phyloP scores from a whole-genome alignment of 2,797 vertebrate genomes.

The Otolemur crassicaudatus region DNA sequence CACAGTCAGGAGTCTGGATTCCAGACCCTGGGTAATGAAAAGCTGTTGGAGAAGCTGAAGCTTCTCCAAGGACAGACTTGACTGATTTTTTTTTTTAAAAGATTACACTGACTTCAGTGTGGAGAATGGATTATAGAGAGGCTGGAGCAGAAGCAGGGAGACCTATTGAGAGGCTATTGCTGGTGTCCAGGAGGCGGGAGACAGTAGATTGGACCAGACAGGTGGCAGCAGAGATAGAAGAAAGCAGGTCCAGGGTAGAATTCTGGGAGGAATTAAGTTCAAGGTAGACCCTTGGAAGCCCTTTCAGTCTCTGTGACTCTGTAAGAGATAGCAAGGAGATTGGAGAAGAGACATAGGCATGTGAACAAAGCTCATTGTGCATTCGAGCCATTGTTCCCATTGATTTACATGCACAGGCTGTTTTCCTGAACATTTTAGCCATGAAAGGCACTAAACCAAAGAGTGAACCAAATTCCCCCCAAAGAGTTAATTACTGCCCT shows the following conservation, averaged over 20 bases:
- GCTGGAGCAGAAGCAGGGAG: background rate
- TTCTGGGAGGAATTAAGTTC: too few relatives aligned
- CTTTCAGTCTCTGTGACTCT: background rate
- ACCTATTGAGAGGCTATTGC: background rate
- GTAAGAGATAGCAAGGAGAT: background rate
- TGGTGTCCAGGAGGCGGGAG: background rate
- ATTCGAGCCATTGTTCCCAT: slow-evolving; percentile 32
- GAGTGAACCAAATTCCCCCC: slow-evolving; percentile 67
- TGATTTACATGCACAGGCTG: background rate
- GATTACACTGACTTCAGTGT: background rate
- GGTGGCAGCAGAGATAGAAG: background rate
- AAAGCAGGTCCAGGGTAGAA: background rate
- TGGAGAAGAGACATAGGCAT: background rate
- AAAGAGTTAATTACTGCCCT: slow-evolving; percentile 82
- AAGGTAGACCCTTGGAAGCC: background rate
- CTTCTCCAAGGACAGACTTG: background rate
- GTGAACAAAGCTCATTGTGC: background rate
- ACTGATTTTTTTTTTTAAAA: background rate
- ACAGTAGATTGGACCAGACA: background rate
- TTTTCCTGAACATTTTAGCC: slow-evolving; percentile 52
- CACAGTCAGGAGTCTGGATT: background rate
- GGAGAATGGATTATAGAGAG: background rate
- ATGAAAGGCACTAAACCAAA: slow-evolving; percentile 32
- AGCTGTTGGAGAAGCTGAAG: background rate
- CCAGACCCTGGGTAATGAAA: background rate